Conservation (phyloP, 1,140 invertebrate species). For the Drosophila varians region DNA sequence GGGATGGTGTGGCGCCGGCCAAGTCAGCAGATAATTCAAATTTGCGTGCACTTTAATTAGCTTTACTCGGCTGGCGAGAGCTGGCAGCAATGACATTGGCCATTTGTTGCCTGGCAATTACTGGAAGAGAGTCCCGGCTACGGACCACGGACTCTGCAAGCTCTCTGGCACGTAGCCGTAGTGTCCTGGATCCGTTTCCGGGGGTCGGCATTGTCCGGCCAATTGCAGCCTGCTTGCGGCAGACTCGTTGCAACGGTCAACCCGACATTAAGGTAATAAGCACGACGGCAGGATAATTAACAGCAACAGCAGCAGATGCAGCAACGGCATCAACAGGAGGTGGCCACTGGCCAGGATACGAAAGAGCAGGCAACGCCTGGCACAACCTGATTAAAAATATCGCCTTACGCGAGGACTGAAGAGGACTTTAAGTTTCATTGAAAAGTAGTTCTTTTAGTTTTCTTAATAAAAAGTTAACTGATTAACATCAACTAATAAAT, state of each 20-base stretch:
- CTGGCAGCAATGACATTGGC: conserved; percentile 38
- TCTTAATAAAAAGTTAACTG: background rate
- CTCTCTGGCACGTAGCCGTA: conserved; percentile 55
- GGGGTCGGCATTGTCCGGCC: conserved; percentile 41
- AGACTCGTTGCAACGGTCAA: conserved; percentile 49
- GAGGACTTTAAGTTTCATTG: background rate
- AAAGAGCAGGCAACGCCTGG: background rate
- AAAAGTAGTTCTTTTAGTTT: background rate
- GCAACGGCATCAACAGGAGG: conserved; percentile 4
- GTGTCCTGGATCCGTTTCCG: conserved; percentile 10
- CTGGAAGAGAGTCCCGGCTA: conserved; percentile 1
- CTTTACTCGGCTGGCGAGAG: conserved; percentile 34
- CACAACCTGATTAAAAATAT: background rate
- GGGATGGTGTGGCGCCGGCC: conserved; percentile 31
- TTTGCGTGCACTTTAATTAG: conserved; percentile 78
- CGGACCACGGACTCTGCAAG: background rate
- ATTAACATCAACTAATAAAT: background rate
- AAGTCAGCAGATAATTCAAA: conserved; percentile 65
- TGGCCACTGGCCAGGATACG: background rate
- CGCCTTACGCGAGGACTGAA: background rate
- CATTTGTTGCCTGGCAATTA: conserved; percentile 67
- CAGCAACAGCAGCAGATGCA: conserved; percentile 52
- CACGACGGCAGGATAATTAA: conserved; percentile 66
- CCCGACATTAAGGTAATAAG: conserved; percentile 75
- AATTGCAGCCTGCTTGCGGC: conserved; percentile 58